These are phyloP conservation scores for Lepidurus arcticus DNA, from an alignment of 1,140 invertebrate genomes.

Conservation along the genomic window DNA sequence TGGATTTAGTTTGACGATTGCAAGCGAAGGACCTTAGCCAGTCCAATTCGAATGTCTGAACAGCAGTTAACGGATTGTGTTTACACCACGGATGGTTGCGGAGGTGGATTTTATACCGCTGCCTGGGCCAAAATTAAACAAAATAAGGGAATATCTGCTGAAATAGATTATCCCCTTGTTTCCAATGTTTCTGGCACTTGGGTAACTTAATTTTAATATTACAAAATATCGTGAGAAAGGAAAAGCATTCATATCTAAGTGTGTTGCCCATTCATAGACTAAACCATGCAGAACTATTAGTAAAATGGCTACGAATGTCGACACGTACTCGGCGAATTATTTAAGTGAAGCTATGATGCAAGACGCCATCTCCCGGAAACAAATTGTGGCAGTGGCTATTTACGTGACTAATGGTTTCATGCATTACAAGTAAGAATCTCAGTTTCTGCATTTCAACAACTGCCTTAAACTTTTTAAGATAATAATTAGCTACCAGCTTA, in stretches of 20 bases:
- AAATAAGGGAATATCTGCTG: neutral
- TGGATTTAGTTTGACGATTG: constrained; percentile 35
- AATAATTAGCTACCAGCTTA: neutral
- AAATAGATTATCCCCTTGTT: neutral
- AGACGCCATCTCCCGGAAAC: neutral
- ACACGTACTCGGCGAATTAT: no score
- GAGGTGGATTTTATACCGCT: constrained; percentile 27
- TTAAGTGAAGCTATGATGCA: no score
- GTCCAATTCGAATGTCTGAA: constrained; percentile 27
- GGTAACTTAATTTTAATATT: neutral
- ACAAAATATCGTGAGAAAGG: neutral
- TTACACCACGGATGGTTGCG: constrained; percentile 23
- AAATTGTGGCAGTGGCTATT: neutral
- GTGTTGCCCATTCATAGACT: no score
- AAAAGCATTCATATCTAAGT: no score
- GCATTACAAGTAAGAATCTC: neutral
- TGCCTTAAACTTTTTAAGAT: neutral
- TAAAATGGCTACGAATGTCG: neutral
- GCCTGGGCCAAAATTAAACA: constrained; percentile 27
- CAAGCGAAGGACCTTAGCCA: constrained; percentile 36
- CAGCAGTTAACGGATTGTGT: constrained; percentile 28
- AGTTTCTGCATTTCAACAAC: neutral
- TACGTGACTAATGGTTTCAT: neutral
- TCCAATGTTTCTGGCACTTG: neutral
- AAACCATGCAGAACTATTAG: neutral